Evolutionary conservation across 1,140 invertebrate genomes (phyloP).

Genomic region (Ceratina japonica): DNA sequence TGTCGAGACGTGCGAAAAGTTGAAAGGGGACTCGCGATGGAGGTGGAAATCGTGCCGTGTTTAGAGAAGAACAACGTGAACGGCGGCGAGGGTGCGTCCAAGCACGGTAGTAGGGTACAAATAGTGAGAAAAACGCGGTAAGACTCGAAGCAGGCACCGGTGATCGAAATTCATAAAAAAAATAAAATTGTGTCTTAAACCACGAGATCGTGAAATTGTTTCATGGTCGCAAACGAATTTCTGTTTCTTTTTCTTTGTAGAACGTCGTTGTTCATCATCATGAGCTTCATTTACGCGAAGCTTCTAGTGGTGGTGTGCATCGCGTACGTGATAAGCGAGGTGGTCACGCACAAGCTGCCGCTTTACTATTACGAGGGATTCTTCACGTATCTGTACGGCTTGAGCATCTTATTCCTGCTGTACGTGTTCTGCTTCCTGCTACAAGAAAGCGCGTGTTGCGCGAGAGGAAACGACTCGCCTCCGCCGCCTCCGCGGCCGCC

Average conservation of each 20-base stretch:
- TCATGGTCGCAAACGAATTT: neutral
- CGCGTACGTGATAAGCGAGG: conserved; percentile 95
- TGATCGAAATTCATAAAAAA: neutral
- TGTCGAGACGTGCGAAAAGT: neutral
- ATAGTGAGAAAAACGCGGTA: conserved; percentile 70
- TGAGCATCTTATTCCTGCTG: conserved; percentile 96
- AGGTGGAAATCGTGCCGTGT: conserved; percentile 74
- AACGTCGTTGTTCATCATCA: conserved; percentile 95
- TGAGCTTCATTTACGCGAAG: conserved; percentile 96
- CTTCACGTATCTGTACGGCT: conserved; percentile 97
- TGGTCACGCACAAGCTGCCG: conserved; percentile 94
- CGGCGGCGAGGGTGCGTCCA: conserved; percentile 38
- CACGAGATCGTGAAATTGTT: neutral
- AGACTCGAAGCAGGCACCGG: conserved; percentile 32
- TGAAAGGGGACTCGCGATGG: conserved; percentile 52
- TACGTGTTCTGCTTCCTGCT: conserved; percentile 98
- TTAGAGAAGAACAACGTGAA: conserved; percentile 66
- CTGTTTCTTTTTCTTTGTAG: conserved; percentile 78
- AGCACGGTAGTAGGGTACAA: conserved; percentile 65
- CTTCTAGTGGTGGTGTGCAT: conserved; percentile 94
- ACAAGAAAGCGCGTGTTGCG: conserved; percentile 92
- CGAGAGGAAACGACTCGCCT: conserved; percentile 84
- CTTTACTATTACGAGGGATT: conserved; percentile 97
- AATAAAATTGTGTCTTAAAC: too few species aligned
- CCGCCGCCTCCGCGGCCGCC: conserved; percentile 86